Conservation (phyloP, 1,140 invertebrate genomes). For the Zaprionus lachaisei region DNA sequence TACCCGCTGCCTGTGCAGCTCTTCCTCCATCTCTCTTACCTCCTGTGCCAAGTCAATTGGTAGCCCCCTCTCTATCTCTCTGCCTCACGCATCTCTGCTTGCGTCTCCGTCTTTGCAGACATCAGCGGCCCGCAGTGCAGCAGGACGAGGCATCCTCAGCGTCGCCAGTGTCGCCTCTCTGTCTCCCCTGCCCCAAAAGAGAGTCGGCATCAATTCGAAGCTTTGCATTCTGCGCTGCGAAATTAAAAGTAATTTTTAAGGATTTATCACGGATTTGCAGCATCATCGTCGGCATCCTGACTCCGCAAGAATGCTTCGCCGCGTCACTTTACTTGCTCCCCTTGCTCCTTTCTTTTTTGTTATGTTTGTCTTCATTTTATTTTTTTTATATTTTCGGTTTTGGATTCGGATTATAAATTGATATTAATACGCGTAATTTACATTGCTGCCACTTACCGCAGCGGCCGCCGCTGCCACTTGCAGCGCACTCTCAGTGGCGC, state of each 20-base stretch:
- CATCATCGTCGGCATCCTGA: slow-evolving; percentile 55
- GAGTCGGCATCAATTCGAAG: slow-evolving; percentile 51
- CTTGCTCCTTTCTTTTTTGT: background rate
- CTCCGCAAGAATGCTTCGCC: slow-evolving; percentile 34
- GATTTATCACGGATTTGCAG: slow-evolving; percentile 70
- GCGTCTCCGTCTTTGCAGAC: background rate
- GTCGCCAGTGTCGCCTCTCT: background rate
- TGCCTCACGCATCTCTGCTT: background rate
- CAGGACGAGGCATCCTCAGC: background rate
- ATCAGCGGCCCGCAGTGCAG: slow-evolving; percentile 24
- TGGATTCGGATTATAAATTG: slow-evolving; percentile 65
- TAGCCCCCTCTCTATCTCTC: background rate
- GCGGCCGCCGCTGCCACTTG: slow-evolving; percentile 27
- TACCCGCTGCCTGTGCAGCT: background rate
- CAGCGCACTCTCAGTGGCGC: slow-evolving; percentile 21
- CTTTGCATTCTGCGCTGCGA: slow-evolving; percentile 56
- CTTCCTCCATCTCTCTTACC: background rate
- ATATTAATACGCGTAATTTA: slow-evolving; percentile 71
- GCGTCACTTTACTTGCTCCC: background rate
- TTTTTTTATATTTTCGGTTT: slow-evolving; percentile 41
- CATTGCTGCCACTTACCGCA: slow-evolving; percentile 63
- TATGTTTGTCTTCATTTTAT: background rate
- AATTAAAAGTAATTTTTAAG: slow-evolving; percentile 72
- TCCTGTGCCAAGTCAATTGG: slow-evolving; percentile 28
- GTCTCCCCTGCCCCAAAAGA: background rate